These are phyloP conservation scores for Sabatieria punctata DNA, from an alignment of 2,888 invertebrate species.

Conservation along the genomic window DNA sequence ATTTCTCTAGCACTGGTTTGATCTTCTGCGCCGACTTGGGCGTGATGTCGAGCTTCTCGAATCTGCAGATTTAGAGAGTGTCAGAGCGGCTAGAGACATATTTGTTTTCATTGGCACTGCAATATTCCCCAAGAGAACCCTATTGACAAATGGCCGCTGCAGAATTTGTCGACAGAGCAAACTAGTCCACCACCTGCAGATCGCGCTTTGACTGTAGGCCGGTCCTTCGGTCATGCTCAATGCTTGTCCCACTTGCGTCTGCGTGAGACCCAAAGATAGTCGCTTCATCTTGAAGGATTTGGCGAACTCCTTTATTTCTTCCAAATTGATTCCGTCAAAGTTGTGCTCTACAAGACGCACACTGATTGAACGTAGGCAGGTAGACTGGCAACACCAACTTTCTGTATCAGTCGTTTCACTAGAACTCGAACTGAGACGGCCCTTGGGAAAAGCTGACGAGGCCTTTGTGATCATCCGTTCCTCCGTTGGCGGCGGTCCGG, in stretches of 20 bases:
- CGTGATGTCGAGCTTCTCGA: conserved; percentile 97
- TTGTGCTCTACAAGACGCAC: too few relatives aligned
- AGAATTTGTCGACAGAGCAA: too few relatives aligned
- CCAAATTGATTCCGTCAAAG: conserved; percentile 90
- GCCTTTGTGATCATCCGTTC: too few relatives aligned
- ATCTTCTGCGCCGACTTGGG: conserved; percentile 99
- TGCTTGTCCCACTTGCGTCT: conserved; percentile 47
- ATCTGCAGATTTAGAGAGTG: conserved; percentile 64
- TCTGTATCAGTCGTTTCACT: not conserved
- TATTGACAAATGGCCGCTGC: too few relatives aligned
- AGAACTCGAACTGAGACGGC: not conserved
- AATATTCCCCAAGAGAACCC: too few relatives aligned
- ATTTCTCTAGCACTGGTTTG: conserved; percentile 89
- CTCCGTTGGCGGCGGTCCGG: too few relatives aligned
- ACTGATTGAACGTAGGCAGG: too few relatives aligned
- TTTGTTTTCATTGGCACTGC: not conserved
- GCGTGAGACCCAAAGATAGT: conserved; percentile 60
- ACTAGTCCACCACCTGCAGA: too few relatives aligned
- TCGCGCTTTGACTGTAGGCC: conserved; percentile 95
- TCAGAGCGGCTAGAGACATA: not conserved
- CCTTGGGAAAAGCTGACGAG: not conserved
- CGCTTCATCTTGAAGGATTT: conserved; percentile 53
- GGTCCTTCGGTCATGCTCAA: conserved; percentile 89
- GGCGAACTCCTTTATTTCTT: conserved; percentile 95
- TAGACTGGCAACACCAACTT: too few relatives aligned